These are phyloP conservation scores for Urechis unicinctus DNA, from an alignment of 2,888 invertebrate species.

Conservation along the genomic window DNA sequence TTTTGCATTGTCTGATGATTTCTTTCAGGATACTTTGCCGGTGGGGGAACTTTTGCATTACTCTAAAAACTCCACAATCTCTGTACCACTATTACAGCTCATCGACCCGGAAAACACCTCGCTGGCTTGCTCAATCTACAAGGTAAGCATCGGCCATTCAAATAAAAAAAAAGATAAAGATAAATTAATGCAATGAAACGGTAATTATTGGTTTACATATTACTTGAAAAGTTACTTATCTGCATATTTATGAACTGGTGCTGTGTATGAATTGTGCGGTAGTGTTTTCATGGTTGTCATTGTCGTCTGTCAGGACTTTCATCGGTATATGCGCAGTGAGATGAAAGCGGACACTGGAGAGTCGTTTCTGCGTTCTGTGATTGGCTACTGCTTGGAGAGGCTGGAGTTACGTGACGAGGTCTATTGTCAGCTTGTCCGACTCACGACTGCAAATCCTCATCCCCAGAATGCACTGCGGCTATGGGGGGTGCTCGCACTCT, in stretches of 20 bases:
- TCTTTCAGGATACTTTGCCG: conserved; percentile 60
- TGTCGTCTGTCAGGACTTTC: conserved; percentile 85
- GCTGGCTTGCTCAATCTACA: conserved; percentile 81
- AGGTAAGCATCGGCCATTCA: conserved; percentile 60
- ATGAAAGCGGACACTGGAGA: conserved; percentile 60
- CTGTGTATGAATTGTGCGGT: background rate
- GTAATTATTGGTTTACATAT: too few relatives aligned
- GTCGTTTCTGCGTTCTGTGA: conserved; percentile 9
- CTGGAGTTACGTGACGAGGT: conserved; percentile 90
- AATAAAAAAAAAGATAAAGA: background rate
- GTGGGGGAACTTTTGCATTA: conserved; percentile 90
- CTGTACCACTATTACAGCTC: conserved; percentile 87
- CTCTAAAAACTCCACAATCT: conserved; percentile 79
- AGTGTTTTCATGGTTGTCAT: background rate
- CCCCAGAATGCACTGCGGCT: conserved; percentile 76
- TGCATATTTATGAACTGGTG: background rate
- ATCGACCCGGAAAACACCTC: conserved; percentile 91
- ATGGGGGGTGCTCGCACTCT: conserved; percentile 82
- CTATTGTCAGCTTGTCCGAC: conserved; percentile 54
- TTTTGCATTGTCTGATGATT: too few relatives aligned
- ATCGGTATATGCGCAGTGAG: conserved; percentile 84
- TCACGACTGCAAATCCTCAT: conserved; percentile 74
- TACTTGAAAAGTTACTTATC: background rate
- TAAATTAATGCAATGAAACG: too few relatives aligned
- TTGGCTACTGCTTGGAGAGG: conserved; percentile 67